Evolutionary conservation across 2,888 invertebrate species (phyloP).

Genomic region (Nemotelus pantherinus): DNA sequence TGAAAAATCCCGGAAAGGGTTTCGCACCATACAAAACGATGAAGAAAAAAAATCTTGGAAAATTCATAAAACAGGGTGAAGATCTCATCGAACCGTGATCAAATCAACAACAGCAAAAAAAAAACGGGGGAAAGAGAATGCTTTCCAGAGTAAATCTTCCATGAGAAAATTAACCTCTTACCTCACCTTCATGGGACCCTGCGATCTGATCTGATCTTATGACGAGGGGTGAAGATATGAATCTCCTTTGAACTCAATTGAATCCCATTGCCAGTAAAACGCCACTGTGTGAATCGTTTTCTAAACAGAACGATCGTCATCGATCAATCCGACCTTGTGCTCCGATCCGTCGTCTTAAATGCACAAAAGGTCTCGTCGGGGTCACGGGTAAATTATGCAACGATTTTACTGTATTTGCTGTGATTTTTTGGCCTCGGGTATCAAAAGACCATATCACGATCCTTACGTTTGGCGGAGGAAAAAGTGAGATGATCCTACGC

Average conservation of each 20-base stretch:
- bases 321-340: conserved; percentile 1
- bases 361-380: not conserved
- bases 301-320: not conserved
- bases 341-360: not conserved
- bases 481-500: not conserved
- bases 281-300: too few relatives aligned
- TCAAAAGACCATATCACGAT: not conserved
- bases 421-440: conserved; percentile 6
- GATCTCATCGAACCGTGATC: not conserved
- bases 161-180: conserved; percentile 39
- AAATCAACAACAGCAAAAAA: not conserved
- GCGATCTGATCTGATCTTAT: not conserved
- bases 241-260: conserved; percentile 41
- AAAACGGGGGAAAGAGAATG: too few relatives aligned
- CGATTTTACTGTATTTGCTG: conserved; percentile 4
- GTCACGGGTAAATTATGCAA: conserved; percentile 28
- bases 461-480: not conserved
- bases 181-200: not conserved
- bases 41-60: not conserved
- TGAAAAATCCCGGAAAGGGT: not conserved
- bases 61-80: not conserved
- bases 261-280: not conserved
- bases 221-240: conserved; percentile 24
- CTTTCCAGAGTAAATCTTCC: conserved; percentile 18
- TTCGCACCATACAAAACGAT: not conserved